Base-by-base conservation (phyloP, 2,113 vertebrate species). In the Eretmodus cyanostictus region DNA sequence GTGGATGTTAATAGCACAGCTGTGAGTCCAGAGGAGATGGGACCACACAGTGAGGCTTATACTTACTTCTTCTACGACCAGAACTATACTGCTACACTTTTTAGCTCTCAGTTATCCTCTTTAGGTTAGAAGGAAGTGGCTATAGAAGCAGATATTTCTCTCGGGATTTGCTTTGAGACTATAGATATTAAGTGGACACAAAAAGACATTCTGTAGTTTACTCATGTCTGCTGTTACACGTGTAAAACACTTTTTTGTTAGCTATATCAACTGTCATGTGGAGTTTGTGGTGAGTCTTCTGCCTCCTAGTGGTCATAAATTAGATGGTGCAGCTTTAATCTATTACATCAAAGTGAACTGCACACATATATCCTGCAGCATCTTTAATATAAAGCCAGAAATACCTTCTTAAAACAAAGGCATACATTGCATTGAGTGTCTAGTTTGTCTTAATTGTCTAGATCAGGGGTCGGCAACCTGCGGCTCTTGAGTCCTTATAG, bases 1-100 rank as follows among this genome's bases (percentile, higher is more conserved):
- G 13, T 47, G 22, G 40, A 73, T 47, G 68, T 42, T 73, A 73
- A 73, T 73, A 45, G 68, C 36, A 42, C 66, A 73, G 68, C 88
- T 88, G 84, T 9, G 81, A 80, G 88, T 49, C 88, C 73, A 78
- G 80, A 73, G 34, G 82, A 84, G 80, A 79, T n/a, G 45, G 53
- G 91, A 90, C 87, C 91, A 83, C 91, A 90, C 85, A 90, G 83
- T 8, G 17, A 71, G 63, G 22, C 40, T 27, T 40, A 0, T 36
- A 34, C 29, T 34, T 19, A 19, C 45, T 49, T 49, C 45, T 31
- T 63, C 59, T 63, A 36, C 0, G 1, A 63, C 4, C 59, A 63
- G 31, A 63, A 63, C 59, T n/a, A 36, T n/a, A n/a, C 59, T 10
- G 6, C 31, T 36, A n/a, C 76, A 9, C 38, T 22, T 13, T 45